Evolutionary conservation across 1,140 invertebrate genomes (phyloP).

Genomic region (Drosophila equinoxialis): DNA sequence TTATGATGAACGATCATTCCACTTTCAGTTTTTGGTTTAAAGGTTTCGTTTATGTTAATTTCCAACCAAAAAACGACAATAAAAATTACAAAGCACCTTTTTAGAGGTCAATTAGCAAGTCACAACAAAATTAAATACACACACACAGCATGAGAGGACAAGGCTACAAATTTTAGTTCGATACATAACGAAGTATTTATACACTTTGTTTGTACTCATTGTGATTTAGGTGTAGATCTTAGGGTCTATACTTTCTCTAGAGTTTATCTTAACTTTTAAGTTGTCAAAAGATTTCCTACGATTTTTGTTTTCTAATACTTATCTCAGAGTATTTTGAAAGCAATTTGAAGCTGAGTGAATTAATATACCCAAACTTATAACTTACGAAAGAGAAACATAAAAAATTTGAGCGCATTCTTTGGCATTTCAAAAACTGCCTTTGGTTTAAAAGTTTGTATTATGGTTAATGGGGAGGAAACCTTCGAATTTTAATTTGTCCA

Average conservation of each 20-base stretch:
- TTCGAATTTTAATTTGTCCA: conserved; percentile 33
- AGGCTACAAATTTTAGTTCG: neutral
- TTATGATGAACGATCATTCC: conserved; percentile 3
- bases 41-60: conserved; percentile 57
- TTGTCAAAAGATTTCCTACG: too few species aligned
- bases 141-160: conserved; percentile 22
- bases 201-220: neutral
- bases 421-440: conserved; percentile 6
- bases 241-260: too few species aligned
- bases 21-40: conserved; percentile 56
- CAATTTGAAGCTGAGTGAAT: too few species aligned
- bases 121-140: conserved; percentile 38
- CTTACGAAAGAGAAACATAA: neutral
- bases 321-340: too few species aligned
- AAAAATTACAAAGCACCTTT: conserved; percentile 51
- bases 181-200: neutral
- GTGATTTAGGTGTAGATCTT: too few species aligned
- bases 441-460: conserved; percentile 4
- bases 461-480: conserved; percentile 55
- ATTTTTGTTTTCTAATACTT: too few species aligned
- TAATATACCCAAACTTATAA: neutral
- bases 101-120: conserved; percentile 76
- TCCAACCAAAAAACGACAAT: conserved; percentile 25
- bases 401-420: conserved; percentile 13
- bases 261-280: too few species aligned